These are phyloP conservation scores for Solenopsis fugax DNA, from an alignment of 1,140 invertebrate genomes.

Conservation along the genomic window DNA sequence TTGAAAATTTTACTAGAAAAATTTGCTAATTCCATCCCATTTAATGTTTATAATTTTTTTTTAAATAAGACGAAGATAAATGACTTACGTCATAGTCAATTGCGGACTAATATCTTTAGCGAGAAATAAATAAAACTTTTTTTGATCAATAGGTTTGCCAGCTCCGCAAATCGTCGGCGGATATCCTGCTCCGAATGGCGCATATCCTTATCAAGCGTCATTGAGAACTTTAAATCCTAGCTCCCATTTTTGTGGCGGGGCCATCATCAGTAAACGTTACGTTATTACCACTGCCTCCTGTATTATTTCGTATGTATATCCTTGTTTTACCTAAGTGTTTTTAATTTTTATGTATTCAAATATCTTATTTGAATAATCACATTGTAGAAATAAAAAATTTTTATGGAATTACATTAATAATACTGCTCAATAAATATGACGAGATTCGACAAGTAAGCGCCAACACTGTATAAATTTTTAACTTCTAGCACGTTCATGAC, in stretches of 20 bases:
- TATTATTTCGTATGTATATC: constrained; percentile 9
- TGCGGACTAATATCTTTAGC: neutral
- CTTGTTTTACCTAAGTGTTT: neutral
- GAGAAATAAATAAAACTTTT: neutral
- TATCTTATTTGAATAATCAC: neutral
- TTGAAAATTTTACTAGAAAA: neutral
- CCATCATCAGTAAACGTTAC: constrained; percentile 86
- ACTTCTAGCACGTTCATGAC: neutral
- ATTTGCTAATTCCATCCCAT: neutral
- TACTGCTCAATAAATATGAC: neutral
- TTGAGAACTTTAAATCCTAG: constrained; percentile 73
- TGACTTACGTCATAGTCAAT: neutral
- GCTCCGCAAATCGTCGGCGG: constrained; percentile 70
- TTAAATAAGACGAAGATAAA: neutral
- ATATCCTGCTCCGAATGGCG: constrained; percentile 67
- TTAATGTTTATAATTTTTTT: neutral
- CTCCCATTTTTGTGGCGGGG: constrained; percentile 86
- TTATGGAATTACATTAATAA: constrained; percentile 13
- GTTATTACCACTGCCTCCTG: constrained; percentile 72
- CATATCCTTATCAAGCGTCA: constrained; percentile 86
- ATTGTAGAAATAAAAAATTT: neutral
- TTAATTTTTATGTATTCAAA: neutral
- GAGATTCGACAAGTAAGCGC: neutral
- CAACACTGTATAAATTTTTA: neutral
- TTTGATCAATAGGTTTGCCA: constrained; percentile 31